phyloP scores from a whole-genome alignment of 1,140 invertebrate species.

The Mya arenaria region DNA sequence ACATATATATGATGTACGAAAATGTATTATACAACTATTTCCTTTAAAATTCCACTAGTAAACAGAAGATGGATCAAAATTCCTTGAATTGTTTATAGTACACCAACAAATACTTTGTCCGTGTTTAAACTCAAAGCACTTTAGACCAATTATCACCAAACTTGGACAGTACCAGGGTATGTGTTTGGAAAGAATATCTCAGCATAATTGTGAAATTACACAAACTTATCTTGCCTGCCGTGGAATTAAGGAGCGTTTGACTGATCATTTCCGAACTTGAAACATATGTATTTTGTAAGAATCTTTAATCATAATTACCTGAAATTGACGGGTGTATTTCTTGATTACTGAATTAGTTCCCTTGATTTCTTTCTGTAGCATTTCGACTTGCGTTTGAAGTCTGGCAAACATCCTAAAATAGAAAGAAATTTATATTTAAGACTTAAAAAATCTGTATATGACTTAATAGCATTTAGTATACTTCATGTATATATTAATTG shows the following conservation, averaged over 20 bases:
- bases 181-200: not conserved
- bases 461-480: not conserved
- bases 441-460: not conserved
- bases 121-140: no score
- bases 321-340: slow-evolving; percentile 36
- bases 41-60: no score
- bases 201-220: not conserved
- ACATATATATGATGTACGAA: no score
- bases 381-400: slow-evolving; percentile 40
- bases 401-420: slow-evolving; percentile 31
- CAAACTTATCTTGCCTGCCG: not conserved
- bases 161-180: no score
- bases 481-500: not conserved
- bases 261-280: not conserved
- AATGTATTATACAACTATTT: no score
- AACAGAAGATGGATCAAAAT: no score
- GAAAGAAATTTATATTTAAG: not conserved
- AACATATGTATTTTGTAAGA: not conserved
- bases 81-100: no score
- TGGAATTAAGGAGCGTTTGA: not conserved
- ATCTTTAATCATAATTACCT: slow-evolving; percentile 6
- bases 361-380: slow-evolving; percentile 34
- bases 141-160: no score
- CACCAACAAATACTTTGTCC: no score
- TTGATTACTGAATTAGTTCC: slow-evolving; percentile 38